phyloP scores from a whole-genome alignment of 2,113 vertebrate species.

The Toxostoma redivivum region DNA sequence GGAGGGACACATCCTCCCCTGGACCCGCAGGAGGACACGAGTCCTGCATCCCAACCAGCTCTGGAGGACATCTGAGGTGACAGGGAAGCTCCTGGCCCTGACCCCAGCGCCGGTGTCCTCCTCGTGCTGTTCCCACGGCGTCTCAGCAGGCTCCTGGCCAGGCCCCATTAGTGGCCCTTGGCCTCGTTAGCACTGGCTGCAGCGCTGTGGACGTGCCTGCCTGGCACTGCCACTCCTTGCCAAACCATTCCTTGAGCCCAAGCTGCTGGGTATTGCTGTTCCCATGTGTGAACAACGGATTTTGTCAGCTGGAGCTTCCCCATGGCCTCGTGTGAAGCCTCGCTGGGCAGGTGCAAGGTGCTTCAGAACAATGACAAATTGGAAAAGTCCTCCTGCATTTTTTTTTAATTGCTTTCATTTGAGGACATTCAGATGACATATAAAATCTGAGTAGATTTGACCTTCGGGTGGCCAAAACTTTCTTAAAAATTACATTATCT shows the following conservation, averaged over 20 bases:
- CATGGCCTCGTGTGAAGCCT: accelerated
- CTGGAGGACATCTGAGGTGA: not conserved
- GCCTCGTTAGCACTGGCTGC: not conserved
- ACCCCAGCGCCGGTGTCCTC: accelerated
- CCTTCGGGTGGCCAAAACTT: not conserved
- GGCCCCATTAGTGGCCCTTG: not conserved
- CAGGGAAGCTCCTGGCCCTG: not conserved
- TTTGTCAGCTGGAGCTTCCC: not conserved
- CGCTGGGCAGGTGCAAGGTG: not conserved
- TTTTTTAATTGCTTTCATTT: not conserved
- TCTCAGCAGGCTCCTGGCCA: not conserved
- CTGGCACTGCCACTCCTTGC: not conserved
- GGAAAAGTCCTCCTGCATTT: not conserved
- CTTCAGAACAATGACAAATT: not conserved
- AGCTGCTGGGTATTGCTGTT: not conserved
- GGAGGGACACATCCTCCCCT: accelerated
- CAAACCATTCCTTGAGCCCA: not conserved
- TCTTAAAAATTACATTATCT: not conserved
- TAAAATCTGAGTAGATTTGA: not conserved
- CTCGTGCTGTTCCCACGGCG: not conserved
- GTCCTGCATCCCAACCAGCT: not conserved
- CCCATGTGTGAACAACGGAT: accelerated
- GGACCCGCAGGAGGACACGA: not conserved
- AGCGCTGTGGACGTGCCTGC: not conserved
- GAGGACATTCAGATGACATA: not conserved